These are phyloP conservation scores for Halisarca cf. caerulea DNA, from an alignment of 37 sponge, comb jelly and placozoan species.

Conservation along the genomic window DNA sequence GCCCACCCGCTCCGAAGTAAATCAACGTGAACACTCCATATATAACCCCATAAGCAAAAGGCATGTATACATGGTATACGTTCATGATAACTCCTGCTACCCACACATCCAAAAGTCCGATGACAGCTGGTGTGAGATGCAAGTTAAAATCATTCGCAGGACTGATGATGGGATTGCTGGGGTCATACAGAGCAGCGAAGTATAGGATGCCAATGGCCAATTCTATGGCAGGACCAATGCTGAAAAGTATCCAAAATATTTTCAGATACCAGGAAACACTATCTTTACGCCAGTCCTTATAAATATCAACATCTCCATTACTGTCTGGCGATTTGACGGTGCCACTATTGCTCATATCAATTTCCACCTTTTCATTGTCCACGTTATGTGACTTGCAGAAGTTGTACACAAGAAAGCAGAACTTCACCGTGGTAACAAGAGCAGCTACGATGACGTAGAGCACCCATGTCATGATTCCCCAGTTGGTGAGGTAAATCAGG, in stretches of 20 bases:
- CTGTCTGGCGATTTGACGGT: background rate
- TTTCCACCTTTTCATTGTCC: background rate
- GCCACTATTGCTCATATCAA: background rate
- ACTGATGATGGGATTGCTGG: background rate
- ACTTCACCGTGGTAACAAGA: conserved; percentile 7
- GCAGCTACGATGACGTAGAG: conserved; percentile 41
- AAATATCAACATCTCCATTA: conserved; percentile 4
- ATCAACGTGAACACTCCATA: conserved; percentile 54
- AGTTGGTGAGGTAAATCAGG: conserved; percentile 57
- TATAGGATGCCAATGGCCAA: conserved; percentile 30
- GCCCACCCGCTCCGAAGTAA: conserved; percentile 53
- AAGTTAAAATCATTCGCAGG: conserved; percentile 2
- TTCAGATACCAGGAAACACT: conserved; percentile 33
- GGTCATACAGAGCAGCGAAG: conserved; percentile 22
- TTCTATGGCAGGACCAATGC: background rate
- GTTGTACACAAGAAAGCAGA: background rate
- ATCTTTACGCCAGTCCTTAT: conserved; percentile 9
- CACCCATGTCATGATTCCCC: conserved; percentile 33
- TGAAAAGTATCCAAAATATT: conserved; percentile 29
- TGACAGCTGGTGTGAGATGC: conserved; percentile 45
- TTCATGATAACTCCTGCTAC: conserved; percentile 34
- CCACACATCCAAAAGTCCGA: conserved; percentile 46
- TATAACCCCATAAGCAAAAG: background rate
- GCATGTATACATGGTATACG: conserved; percentile 38
- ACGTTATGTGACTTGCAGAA: background rate